Evolutionary conservation across 2,888 invertebrate species (phyloP).

Genomic region (Coenonympha glycerion): DNA sequence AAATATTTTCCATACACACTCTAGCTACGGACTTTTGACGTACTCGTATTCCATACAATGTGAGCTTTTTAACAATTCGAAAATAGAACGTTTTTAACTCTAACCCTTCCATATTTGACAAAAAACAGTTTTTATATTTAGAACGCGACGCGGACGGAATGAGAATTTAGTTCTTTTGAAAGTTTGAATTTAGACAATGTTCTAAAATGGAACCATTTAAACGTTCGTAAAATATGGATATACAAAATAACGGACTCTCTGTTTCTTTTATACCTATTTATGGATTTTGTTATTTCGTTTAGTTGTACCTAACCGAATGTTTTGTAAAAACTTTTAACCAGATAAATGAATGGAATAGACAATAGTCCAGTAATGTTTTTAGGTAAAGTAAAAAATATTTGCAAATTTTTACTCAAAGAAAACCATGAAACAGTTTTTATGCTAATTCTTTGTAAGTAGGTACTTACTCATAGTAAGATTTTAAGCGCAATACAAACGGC

Average conservation of each 20-base stretch:
- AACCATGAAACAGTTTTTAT: too few species aligned
- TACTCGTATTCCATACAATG: slow-evolving; percentile 76
- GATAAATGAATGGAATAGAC: too few species aligned
- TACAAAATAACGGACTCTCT: slow-evolving; percentile 45
- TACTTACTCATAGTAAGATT: too few species aligned
- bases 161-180: slow-evolving; percentile 65
- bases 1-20: slow-evolving; percentile 39
- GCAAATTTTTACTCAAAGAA: too few species aligned
- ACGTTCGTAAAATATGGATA: slow-evolving; percentile 53
- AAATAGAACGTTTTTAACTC: slow-evolving; percentile 76
- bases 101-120: slow-evolving; percentile 77
- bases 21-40: slow-evolving; percentile 69
- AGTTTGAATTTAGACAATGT: slow-evolving; percentile 58
- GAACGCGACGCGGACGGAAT: slow-evolving; percentile 67
- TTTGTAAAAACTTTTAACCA: neutral
- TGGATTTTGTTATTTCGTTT: neutral
- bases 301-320: neutral
- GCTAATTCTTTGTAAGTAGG: too few species aligned
- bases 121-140: slow-evolving; percentile 73
- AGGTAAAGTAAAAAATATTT: too few species aligned
- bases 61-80: slow-evolving; percentile 74
- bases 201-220: slow-evolving; percentile 57
- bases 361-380: too few species aligned
- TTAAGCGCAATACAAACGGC: too few species aligned
- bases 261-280: slow-evolving; percentile 16